Evolutionary conservation across 2,113 vertebrate genomes (phyloP), one percentile per base, ranked within the genome.

Genomic region (Oenanthe melanoleuca): DNA sequence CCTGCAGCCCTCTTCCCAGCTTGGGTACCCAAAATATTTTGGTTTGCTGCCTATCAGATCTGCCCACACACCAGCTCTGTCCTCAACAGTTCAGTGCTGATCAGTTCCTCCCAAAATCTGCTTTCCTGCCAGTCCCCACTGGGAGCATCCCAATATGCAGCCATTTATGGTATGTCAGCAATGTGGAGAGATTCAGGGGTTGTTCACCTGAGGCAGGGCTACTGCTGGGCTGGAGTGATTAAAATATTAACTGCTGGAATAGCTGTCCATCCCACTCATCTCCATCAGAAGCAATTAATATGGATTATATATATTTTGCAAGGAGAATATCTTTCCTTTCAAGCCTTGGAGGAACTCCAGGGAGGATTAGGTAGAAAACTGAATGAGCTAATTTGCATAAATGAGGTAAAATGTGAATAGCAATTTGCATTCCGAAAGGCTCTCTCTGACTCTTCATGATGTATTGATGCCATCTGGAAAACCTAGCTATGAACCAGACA

Each of bases 361-460:
- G 86, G 95, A 98, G 97, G 94, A 97, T 97, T 97, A 97, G 85
- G 92, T 96, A 85, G 93, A 97, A 97, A 95, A 95, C 77, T 94
- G 96, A 98, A 97, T 94, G 91, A 97, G 77, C 72, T 96, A 89
- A 96, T 98, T 97, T 97, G 94, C 98, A 98, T 98, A 97, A 97
- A 97, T 97, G 96, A 96, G 94, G 97, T 96, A 97, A 95, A 97
- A 97, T 91, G 57, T 89, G 95, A 98, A 96, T 92, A 88, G 86
- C 80, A 82, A 94, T 96, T 97, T 94, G 82, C 84, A 89, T 97
- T 96, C 96, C 45, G 93, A 94, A 93, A 97, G 83, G 79, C 82
- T 94, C 89, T 82, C 81, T 92, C 77, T 96, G 93, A 94, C 65
- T 93, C 88, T 96, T 95, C 88, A 81, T 95, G 93, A 57, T 94